Percentiles rank a stretch among this genome's conserved stretches.
These are phyloP conservation scores for Rachycentron canadum DNA, from an alignment of 2,797 vertebrate species.

Conservation along the genomic window DNA sequence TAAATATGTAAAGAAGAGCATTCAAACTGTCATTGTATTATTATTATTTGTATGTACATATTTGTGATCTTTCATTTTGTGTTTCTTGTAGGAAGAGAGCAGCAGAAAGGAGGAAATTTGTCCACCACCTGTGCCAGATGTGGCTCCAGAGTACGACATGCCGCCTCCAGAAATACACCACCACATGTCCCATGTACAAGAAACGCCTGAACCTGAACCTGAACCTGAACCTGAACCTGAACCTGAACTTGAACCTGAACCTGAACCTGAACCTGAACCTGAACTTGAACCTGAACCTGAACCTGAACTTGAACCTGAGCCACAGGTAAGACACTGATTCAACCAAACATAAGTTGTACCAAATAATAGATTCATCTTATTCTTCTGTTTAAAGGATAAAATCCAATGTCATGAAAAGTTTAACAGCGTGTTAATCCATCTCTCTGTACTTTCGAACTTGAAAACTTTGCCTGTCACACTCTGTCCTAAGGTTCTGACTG, in stretches of 20 bases:
- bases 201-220: conserved; percentile 27
- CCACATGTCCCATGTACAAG: conserved; percentile 52
- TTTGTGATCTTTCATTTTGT: neutral
- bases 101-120: conserved; percentile 56
- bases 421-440: neutral
- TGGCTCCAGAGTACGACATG: conserved; percentile 12
- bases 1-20: neutral
- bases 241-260: neutral
- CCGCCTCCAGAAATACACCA: conserved; percentile 45
- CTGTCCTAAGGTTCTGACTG: neutral
- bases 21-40: neutral
- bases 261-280: neutral
- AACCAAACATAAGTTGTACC: neutral
- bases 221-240: conserved; percentile 10
- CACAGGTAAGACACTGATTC: conserved; percentile 40
- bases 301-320: neutral
- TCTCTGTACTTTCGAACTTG: neutral
- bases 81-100: conserved; percentile 63
- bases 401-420: neutral
- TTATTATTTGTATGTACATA: no score
- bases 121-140: conserved; percentile 62
- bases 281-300: conserved; percentile 6
- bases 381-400: neutral
- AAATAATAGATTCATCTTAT: neutral
- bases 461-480: neutral